A percentile compares a stretch with the other conserved stretches of the same genome.
These are phyloP conservation scores for Peromyscus aztecus DNA, from an alignment of 2,797 vertebrate genomes.

Conservation along the genomic window DNA sequence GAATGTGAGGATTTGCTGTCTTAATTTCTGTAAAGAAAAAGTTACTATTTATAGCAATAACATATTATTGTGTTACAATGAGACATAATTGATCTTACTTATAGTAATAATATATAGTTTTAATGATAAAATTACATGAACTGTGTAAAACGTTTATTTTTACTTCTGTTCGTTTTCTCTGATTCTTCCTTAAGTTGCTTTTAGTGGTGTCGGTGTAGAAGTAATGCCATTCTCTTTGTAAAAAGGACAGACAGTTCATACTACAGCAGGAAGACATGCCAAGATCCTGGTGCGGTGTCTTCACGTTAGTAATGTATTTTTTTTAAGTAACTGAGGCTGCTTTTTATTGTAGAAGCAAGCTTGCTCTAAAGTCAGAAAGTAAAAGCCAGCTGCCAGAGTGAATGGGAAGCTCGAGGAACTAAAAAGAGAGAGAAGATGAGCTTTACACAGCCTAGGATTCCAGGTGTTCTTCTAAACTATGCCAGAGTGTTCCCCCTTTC, in stretches of 20 bases:
- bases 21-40: slow-evolving; percentile 50
- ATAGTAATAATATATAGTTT: neutral
- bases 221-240: neutral
- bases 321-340: neutral
- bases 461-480: slow-evolving; percentile 52
- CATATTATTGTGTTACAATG: too few relatives aligned
- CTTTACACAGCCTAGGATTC: slow-evolving; percentile 2
- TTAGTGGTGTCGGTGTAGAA: neutral
- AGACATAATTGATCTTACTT: neutral
- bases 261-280: neutral
- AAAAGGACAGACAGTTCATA: slow-evolving; percentile 5
- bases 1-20: slow-evolving; percentile 17
- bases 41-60: neutral
- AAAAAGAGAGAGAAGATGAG: neutral
- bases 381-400: slow-evolving; percentile 22
- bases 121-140: neutral
- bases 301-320: neutral
- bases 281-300: slow-evolving; percentile 31
- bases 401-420: slow-evolving; percentile 5
- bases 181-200: neutral
- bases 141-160: neutral
- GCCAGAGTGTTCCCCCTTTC: slow-evolving; percentile 38
- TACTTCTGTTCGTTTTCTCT: neutral
- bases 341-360: neutral
- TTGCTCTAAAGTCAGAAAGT: slow-evolving; percentile 4